These are phyloP conservation scores for Malurus alboscapulatus DNA, from an alignment of 2,113 vertebrate species.

Conservation along the genomic window DNA sequence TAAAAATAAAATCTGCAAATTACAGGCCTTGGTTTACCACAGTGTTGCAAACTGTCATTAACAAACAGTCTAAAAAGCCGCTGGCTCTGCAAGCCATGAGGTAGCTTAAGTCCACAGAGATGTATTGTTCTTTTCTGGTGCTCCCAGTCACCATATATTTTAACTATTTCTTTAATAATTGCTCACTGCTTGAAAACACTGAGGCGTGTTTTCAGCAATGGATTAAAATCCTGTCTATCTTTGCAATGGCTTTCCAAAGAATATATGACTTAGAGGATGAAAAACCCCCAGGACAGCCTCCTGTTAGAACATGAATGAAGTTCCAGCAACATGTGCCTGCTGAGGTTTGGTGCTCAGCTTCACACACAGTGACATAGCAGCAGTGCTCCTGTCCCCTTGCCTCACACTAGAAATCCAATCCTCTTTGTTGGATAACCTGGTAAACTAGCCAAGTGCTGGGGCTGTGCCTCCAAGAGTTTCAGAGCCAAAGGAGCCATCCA, in stretches of 20 bases:
- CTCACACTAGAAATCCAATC: neutral
- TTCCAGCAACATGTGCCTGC: neutral
- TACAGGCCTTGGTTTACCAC: conserved; percentile 29
- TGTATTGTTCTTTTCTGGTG: neutral
- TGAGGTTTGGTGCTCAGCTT: neutral
- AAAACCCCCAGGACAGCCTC: neutral
- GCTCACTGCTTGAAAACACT: neutral
- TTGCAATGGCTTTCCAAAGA: neutral
- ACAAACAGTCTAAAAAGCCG: conserved; percentile 18
- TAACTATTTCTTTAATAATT: neutral
- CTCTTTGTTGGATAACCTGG: neutral
- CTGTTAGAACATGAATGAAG: neutral
- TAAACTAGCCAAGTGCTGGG: neutral
- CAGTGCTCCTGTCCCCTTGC: neutral
- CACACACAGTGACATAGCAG: neutral
- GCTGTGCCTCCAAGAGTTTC: neutral
- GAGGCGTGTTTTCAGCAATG: neutral
- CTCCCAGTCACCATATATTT: neutral
- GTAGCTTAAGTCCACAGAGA: neutral
- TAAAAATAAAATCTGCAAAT: conserved; percentile 69
- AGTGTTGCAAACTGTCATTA: conserved; percentile 44
- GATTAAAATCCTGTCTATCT: neutral
- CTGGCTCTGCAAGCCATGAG: neutral
- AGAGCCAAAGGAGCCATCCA: neutral
- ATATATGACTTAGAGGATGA: neutral